Base-by-base conservation (phyloP, 2,888 invertebrate genomes). In the Oligia latruncula region DNA sequence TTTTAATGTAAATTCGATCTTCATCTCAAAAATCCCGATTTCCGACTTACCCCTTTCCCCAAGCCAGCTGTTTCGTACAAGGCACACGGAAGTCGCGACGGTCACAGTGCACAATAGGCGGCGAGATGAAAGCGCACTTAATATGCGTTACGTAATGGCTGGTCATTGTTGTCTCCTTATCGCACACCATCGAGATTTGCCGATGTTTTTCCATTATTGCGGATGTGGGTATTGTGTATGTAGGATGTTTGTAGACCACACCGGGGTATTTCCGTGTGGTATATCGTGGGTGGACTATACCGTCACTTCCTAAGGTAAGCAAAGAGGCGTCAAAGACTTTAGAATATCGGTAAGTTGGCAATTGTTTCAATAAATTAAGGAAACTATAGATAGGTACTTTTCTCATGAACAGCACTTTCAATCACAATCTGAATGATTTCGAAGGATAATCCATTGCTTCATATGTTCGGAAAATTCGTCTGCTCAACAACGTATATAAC, bases 41-140 rank as follows among this genome's bases (percentile, higher is more conserved):
- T 11, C 46, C 1, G 9, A 82, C 65, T 86, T 89, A 86, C 9
- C 58, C 83, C 74, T 2, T 17, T 79, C 43, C 9, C n/a, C 35
- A 15, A 62, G 0, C 40, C 35, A 29, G 74, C 62, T 1, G 71
- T 55, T 62, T 88, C 87, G 80, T 85, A 86, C 88, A 88, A 90
- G 89, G 93, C 90, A 94, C 91, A 93, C 95, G 96, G 96, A 96
- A 96, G 95, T 92, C 87, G 89, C 83, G 86, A 86, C 90, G 88
- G 89, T 89, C 90, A 89, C 87, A 86, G 87, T 82, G 91, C 93
- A 96, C 96, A 96, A 96, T 96, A 91, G 95, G 90, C 96, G 96
- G 96, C 92, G 86, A 96, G 95, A 95, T 96, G 95, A 96, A 96
- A 96, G 96, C 92, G 89, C 91, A 89, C 92, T 95, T 95, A 95